Base-by-base conservation (phyloP, 2,113 vertebrate species). In the Apodemus speciosus region DNA sequence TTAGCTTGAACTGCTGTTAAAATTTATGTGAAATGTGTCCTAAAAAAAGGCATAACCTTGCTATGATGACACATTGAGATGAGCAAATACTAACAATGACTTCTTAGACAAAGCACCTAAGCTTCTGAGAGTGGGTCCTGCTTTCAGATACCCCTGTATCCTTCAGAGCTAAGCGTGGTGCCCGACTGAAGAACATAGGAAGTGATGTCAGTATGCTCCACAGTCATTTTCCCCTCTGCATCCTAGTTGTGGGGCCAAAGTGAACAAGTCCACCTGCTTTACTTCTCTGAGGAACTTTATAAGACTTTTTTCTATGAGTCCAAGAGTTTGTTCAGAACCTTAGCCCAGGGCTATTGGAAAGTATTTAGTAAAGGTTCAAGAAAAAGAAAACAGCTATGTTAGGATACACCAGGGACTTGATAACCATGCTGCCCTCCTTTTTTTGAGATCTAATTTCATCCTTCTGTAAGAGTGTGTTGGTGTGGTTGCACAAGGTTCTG, bases 401-500 rank as follows among this genome's bases (percentile, higher is more conserved):
- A 94, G 93, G 92, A 87, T 97, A 95, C 96, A 96, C 94, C 93
- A 97, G 97, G 93, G 95, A 96, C 64, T 96, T 83, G 69, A 97
- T 32, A 68, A 81, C 97, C 89, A 94, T 94, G 93, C 95, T 86
- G 94, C 92, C 35, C 92, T 72, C 81, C 96, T 98, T 98, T 98
- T 98, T 97, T 35, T 91, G 97, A 97, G 96, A 97, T 62, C 96
- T 98, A 97, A 98, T 98, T 98, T 97, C 98, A 97, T 98, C 96
- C 94, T 64, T 98, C 97, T 98, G 96, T 94, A 95, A 86, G 97
- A 96, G 94, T 97, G 97, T 96, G 94, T 97, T 95, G 79, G 93
- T 97, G 75, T 98, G 97, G 98, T 98, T 98, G 97, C 89, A 98
- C 97, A 97, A 53, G 94, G 97, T 98, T 97, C 97, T 98, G 97